Evolutionary conservation across 2,888 invertebrate species (phyloP).

Genomic region (Euzophera pinguis): DNA sequence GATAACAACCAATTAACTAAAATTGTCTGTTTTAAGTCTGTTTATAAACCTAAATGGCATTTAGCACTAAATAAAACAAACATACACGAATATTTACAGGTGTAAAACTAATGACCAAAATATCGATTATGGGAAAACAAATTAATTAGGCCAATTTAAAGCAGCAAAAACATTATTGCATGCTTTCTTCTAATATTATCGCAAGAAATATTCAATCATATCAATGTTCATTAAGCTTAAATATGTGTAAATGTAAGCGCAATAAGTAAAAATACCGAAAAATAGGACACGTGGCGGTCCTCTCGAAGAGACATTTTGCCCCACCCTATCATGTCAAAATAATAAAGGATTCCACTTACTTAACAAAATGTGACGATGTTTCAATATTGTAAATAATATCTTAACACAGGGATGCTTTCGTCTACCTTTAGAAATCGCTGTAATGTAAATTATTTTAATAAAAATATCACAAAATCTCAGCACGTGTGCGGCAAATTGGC

Average conservation of each 20-base stretch:
- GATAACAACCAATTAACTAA: too few relatives aligned
- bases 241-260: slow-evolving; percentile 26
- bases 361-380: slow-evolving; percentile 43
- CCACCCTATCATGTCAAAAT: slow-evolving; percentile 72
- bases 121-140: slow-evolving; percentile 53
- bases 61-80: too few relatives aligned
- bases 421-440: slow-evolving; percentile 42
- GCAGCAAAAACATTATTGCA: neutral
- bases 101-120: slow-evolving; percentile 38
- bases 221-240: neutral
- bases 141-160: slow-evolving; percentile 27
- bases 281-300: slow-evolving; percentile 75
- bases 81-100: too few relatives aligned
- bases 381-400: slow-evolving; percentile 47
- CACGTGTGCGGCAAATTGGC: slow-evolving; percentile 78
- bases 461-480: slow-evolving; percentile 76
- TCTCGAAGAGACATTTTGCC: slow-evolving; percentile 68
- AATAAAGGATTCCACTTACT: slow-evolving; percentile 53
- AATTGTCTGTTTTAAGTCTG: too few relatives aligned
- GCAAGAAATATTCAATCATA: neutral
- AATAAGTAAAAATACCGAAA: slow-evolving; percentile 47
- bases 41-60: too few relatives aligned
- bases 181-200: neutral
- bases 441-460: slow-evolving; percentile 62
- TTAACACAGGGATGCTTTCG: slow-evolving; percentile 41